These are phyloP conservation scores for Montipora foliosa DNA, from an alignment of 64 coral and sea anemone species.

Conservation along the genomic window DNA sequence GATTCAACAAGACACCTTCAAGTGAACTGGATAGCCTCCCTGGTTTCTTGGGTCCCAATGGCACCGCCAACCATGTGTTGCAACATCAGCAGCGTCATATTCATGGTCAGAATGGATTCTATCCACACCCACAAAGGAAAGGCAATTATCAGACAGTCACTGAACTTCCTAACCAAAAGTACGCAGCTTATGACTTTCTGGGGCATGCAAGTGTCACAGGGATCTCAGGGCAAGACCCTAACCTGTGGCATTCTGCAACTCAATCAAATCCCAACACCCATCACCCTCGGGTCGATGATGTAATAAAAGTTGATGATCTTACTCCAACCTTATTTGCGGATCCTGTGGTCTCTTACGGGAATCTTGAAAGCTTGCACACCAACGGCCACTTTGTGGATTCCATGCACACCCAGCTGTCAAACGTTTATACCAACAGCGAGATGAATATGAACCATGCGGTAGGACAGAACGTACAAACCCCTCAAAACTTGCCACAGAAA, in stretches of 20 bases:
- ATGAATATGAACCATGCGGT: background rate
- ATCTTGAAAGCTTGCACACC: background rate
- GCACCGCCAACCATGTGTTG: background rate
- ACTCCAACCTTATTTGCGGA: slow-evolving; percentile 21
- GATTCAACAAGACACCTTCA: background rate
- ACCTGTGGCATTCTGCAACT: background rate
- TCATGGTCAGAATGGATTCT: background rate
- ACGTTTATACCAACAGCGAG: background rate
- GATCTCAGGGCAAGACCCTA: slow-evolving; percentile 13
- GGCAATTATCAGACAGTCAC: background rate
- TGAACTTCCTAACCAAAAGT: background rate
- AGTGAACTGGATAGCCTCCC: background rate
- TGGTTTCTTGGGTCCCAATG: background rate
- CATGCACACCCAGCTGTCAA: background rate
- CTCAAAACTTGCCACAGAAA: background rate
- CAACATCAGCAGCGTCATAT: background rate
- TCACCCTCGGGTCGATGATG: background rate
- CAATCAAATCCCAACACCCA: background rate
- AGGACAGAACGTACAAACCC: background rate
- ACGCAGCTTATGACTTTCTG: background rate
- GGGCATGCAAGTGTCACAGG: background rate
- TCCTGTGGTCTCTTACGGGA: background rate
- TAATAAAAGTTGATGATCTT: slow-evolving; percentile 24
- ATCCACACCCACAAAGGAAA: background rate
- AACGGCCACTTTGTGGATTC: background rate